A percentile compares a stretch with the other conserved stretches of the same genome.
phyloP scores from a whole-genome alignment of 2,888 invertebrate genomes.

The Scotopteryx bipunctaria region DNA sequence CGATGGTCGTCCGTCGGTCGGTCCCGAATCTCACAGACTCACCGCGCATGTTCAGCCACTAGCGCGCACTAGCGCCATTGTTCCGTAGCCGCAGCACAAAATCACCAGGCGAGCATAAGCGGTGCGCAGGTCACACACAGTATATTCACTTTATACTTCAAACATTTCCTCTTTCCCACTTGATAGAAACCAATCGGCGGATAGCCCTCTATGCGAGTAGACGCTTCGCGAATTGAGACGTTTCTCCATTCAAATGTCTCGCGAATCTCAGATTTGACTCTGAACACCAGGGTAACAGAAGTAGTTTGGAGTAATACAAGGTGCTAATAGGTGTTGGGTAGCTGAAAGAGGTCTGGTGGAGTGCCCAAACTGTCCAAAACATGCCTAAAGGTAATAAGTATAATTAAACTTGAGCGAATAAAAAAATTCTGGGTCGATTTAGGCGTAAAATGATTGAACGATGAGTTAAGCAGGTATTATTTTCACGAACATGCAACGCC shows the following conservation, averaged over 20 bases:
- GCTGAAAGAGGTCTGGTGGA: neutral
- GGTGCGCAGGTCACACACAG: slow-evolving; percentile 20
- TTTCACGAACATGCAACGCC: too few relatives aligned
- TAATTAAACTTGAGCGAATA: too few relatives aligned
- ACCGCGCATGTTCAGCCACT: slow-evolving; percentile 29
- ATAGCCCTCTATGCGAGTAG: slow-evolving; percentile 47
- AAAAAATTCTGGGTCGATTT: too few relatives aligned
- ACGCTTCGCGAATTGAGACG: slow-evolving; percentile 46
- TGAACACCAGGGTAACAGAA: slow-evolving; percentile 57
- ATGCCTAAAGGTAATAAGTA: too few relatives aligned
- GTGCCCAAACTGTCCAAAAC: too few relatives aligned
- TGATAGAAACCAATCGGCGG: slow-evolving; percentile 44
- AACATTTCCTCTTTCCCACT: slow-evolving; percentile 12
- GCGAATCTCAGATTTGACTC: slow-evolving; percentile 49
- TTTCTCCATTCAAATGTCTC: slow-evolving; percentile 47
- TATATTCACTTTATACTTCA: slow-evolving; percentile 1
- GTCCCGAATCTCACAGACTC: slow-evolving; percentile 4
- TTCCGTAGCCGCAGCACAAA: slow-evolving; percentile 26
- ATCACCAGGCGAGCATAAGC: slow-evolving; percentile 32
- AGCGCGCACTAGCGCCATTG: slow-evolving; percentile 31
- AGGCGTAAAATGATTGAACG: too few relatives aligned
- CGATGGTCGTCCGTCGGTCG: slow-evolving; percentile 13
- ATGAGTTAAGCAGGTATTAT: too few relatives aligned
- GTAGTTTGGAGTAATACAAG: slow-evolving; percentile 29
- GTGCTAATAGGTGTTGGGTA: neutral